These are phyloP conservation scores for Apus apus DNA, from an alignment of 2,113 vertebrate genomes.

Conservation along the genomic window DNA sequence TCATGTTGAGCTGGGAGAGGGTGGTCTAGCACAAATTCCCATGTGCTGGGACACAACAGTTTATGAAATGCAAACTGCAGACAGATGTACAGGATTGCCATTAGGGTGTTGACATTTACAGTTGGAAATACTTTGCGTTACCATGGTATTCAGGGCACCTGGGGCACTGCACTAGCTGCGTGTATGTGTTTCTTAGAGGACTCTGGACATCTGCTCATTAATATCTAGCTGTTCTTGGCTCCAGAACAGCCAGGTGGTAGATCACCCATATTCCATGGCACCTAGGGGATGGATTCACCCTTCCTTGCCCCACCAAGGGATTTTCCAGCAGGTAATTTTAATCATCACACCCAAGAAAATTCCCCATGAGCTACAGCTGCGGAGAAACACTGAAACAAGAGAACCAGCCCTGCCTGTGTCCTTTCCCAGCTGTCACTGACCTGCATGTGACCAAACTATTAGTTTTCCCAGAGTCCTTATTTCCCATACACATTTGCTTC, in stretches of 20 bases:
- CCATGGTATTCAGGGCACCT: background rate
- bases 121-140: background rate
- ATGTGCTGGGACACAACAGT: background rate
- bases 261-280: background rate
- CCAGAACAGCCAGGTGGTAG: background rate
- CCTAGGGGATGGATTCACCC: background rate
- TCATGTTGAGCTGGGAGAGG: background rate
- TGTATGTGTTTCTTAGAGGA: background rate
- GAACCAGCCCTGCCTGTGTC: background rate
- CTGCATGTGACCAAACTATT: background rate
- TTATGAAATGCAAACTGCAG: background rate
- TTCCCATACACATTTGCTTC: background rate
- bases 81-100: slow-evolving; percentile 6
- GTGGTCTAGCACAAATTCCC: background rate
- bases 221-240: background rate
- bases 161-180: background rate
- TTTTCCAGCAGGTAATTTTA: background rate
- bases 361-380: background rate
- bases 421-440: background rate
- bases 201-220: background rate
- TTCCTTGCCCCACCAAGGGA: background rate
- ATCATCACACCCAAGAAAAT: background rate
- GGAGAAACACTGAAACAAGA: background rate
- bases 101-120: slow-evolving; percentile 28
- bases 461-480: background rate